A percentile compares a stretch with the other conserved stretches of the same genome.
Evolutionary conservation across 1,140 invertebrate genomes (phyloP).

Genomic region (Glossosoma conforme): DNA sequence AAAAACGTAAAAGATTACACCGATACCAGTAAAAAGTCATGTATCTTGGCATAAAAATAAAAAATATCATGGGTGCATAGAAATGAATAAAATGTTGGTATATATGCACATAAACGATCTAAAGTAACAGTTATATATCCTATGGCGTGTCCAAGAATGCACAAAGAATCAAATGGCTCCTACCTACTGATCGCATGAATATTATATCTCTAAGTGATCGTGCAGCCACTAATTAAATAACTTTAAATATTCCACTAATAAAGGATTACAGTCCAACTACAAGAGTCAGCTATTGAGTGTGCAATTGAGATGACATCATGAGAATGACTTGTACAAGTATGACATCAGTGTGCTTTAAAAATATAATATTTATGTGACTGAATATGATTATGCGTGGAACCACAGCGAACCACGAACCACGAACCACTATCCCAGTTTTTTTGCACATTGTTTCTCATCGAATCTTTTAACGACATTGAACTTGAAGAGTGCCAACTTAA

Average conservation of each 20-base stretch:
- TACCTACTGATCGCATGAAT: constrained; percentile 14
- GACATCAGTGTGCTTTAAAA: too few species aligned
- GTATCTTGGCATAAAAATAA: background rate
- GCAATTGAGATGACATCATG: constrained; percentile 26
- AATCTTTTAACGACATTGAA: too few species aligned
- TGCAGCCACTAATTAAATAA: constrained; percentile 29
- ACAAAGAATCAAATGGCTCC: constrained; percentile 19
- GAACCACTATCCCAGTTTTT: too few species aligned
- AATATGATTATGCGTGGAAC: too few species aligned
- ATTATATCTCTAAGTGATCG: constrained; percentile 27
- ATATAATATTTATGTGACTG: too few species aligned
- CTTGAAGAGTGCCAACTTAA: background rate
- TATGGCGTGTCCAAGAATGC: constrained; percentile 26
- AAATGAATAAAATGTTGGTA: background rate
- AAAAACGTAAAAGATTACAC: too few species aligned
- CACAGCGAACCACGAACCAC: too few species aligned
- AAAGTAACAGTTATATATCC: too few species aligned
- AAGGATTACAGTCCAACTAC: too few species aligned
- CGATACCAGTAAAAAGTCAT: background rate
- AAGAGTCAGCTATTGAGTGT: constrained; percentile 29
- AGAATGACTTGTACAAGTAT: too few species aligned
- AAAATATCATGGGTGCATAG: constrained; percentile 4
- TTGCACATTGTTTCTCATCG: too few species aligned
- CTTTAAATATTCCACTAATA: too few species aligned
- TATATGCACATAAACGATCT: constrained; percentile 1